These are phyloP conservation scores for Polypterus senegalus DNA, from an alignment of 2,113 vertebrate species.

Conservation along the genomic window DNA sequence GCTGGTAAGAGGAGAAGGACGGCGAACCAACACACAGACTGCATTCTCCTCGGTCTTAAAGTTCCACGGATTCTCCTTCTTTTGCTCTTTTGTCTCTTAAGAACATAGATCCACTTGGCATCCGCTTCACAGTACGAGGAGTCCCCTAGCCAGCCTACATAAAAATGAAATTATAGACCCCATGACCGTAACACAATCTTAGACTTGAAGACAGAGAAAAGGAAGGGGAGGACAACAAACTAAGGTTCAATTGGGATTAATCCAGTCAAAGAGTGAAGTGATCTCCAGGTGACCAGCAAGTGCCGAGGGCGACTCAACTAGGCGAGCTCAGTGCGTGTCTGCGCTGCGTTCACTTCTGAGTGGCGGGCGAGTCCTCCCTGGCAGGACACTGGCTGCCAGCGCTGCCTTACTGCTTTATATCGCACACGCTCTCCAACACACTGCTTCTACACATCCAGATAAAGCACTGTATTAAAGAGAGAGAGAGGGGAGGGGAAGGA, in stretches of 20 bases:
- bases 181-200: conserved; percentile 69
- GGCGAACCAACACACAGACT: conserved; percentile 76
- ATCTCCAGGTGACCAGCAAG: conserved; percentile 37
- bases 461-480: conserved; percentile 24
- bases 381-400: conserved; percentile 25
- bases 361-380: conserved; percentile 27
- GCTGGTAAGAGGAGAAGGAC: conserved; percentile 78
- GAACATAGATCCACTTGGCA: conserved; percentile 89
- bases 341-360: conserved; percentile 13
- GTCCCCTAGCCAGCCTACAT: conserved; percentile 67
- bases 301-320: conserved; percentile 25
- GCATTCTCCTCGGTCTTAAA: conserved; percentile 87
- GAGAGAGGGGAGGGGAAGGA: conserved; percentile 3
- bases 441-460: conserved; percentile 30
- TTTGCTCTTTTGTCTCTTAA: conserved; percentile 60
- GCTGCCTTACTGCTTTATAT: conserved; percentile 39
- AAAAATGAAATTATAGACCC: conserved; percentile 65
- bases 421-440: conserved; percentile 27
- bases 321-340: conserved; percentile 25
- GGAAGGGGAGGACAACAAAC: conserved; percentile 23
- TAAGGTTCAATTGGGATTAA: conserved; percentile 50
- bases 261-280: conserved; percentile 44
- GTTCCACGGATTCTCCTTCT: conserved; percentile 70
- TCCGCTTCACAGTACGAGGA: conserved; percentile 64
- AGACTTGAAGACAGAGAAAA: conserved; percentile 38